Evolutionary conservation across 2,888 invertebrate genomes (phyloP).

Genomic region (Erebia aethiops): DNA sequence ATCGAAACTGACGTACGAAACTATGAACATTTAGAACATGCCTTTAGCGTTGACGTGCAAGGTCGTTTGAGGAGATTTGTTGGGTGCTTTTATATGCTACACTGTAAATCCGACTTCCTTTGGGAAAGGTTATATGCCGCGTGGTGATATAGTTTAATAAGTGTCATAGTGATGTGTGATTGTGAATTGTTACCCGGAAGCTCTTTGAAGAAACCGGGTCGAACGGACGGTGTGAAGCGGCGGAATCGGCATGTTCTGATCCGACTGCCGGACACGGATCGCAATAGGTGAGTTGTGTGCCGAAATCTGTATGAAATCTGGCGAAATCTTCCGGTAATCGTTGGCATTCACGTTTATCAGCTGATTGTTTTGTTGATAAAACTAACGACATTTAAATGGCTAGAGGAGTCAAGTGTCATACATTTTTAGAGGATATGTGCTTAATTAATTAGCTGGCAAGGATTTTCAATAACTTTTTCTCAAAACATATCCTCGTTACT

Average conservation of each 20-base stretch:
- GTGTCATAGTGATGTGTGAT: slow-evolving; percentile 57
- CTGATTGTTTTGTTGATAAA: not conserved
- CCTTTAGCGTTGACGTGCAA: slow-evolving; percentile 42
- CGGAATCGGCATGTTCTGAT: slow-evolving; percentile 66
- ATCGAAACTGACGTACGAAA: slow-evolving; percentile 29
- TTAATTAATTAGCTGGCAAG: no score
- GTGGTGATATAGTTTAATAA: slow-evolving; percentile 33
- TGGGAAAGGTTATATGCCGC: slow-evolving; percentile 29
- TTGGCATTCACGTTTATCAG: not conserved
- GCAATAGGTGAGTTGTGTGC: slow-evolving; percentile 53
- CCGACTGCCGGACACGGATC: slow-evolving; percentile 58
- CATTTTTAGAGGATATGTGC: no score
- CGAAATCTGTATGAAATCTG: not conserved
- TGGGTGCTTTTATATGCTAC: slow-evolving; percentile 39
- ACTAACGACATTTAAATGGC: no score
- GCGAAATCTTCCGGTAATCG: not conserved
- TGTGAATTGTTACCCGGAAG: slow-evolving; percentile 59
- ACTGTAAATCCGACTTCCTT: slow-evolving; percentile 42
- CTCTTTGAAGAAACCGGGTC: slow-evolving; percentile 58
- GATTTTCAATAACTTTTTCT: no score
- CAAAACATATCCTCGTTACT: no score
- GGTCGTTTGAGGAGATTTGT: slow-evolving; percentile 41
- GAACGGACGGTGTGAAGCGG: slow-evolving; percentile 45
- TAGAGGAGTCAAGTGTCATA: no score
- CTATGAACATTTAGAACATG: slow-evolving; percentile 21